Base-by-base conservation (phyloP, 2,113 vertebrate genomes). In the Hippocampus guttulatus region DNA sequence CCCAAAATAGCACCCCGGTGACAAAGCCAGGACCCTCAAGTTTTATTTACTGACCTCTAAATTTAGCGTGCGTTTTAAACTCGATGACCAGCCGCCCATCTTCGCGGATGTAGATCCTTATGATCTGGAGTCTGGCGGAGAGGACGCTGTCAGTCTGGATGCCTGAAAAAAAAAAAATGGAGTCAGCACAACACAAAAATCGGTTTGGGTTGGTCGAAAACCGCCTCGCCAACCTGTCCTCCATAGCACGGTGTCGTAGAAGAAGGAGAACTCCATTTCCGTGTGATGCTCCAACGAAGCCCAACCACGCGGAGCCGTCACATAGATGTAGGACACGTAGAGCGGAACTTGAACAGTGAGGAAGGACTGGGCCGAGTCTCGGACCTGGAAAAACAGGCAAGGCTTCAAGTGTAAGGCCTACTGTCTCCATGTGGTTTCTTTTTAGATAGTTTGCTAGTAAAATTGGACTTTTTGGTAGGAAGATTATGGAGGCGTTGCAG, bases 191-290 rank as follows among this genome's bases (percentile, higher is more conserved):
- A 14, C 40, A 23, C 21, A 3, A 18, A 1, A 27, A 47, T 7
- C 21, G 21, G 14, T 18, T 27, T 30, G 16, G 23, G 23, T 27
- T 5, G 5, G 25, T 27, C 55, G 16, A 5, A 58, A 27, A 33
- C 1, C 2, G 27, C 18, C 16, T 15, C 7, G 3, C 65, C 9
- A 84, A 96, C 97, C 97, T 75, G 96, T 99, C 77, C 95, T 96
- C 97, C 97, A 99, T 51, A 99, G 95, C 72, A 99, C 94, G 0
- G 97, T 99, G 76, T 99, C 97, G 0, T 99, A 99, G 92, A 99
- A 98, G 86, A 99, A 99, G 47, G 96, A 98, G 86, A 99, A 98
- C 86, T 98, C 96, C 97, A 99, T 99, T 91, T 98, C 97, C 0
- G 97, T 99, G 93, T 99, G 97, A 68, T 99, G 97, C 85, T 99